phyloP scores from a whole-genome alignment of 2,888 invertebrate genomes.

The Eupithecia subumbrata region DNA sequence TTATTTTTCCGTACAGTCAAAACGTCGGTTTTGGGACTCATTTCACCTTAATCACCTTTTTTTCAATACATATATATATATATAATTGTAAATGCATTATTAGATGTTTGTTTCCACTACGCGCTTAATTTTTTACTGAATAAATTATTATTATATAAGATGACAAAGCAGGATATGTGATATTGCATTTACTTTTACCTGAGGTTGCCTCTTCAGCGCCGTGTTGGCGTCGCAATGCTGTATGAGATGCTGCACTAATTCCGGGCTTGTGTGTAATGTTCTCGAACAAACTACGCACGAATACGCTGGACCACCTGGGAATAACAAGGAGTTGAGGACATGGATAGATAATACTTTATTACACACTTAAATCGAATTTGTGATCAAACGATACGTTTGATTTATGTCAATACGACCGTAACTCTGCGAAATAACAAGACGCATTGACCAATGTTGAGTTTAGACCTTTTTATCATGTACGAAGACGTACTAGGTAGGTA shows the following conservation, averaged over 20 bases:
- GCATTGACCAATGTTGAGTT: too few relatives aligned
- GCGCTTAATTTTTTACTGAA: not conserved
- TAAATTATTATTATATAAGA: not conserved
- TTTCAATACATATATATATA: too few relatives aligned
- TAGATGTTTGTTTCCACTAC: not conserved
- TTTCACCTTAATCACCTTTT: too few relatives aligned
- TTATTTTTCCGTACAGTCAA: too few relatives aligned
- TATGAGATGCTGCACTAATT: constrained; percentile 92
- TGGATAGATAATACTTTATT: too few relatives aligned
- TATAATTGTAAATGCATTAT: not conserved
- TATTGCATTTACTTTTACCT: constrained; percentile 60
- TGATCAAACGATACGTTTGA: too few relatives aligned
- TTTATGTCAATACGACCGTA: too few relatives aligned
- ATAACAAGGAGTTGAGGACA: not conserved
- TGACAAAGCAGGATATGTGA: not conserved
- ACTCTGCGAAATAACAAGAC: too few relatives aligned
- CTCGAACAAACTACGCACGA: constrained; percentile 91
- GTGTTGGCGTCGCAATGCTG: constrained; percentile 94
- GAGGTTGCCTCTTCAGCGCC: constrained; percentile 90
- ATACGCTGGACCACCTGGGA: constrained; percentile 84
- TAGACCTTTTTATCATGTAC: too few relatives aligned
- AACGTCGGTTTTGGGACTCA: too few relatives aligned
- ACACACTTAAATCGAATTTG: too few relatives aligned
- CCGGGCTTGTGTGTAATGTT: constrained; percentile 87
- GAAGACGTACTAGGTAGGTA: too few relatives aligned